Evolutionary conservation across 2,113 vertebrate species (phyloP).

Genomic region (Phocoena sinus): DNA sequence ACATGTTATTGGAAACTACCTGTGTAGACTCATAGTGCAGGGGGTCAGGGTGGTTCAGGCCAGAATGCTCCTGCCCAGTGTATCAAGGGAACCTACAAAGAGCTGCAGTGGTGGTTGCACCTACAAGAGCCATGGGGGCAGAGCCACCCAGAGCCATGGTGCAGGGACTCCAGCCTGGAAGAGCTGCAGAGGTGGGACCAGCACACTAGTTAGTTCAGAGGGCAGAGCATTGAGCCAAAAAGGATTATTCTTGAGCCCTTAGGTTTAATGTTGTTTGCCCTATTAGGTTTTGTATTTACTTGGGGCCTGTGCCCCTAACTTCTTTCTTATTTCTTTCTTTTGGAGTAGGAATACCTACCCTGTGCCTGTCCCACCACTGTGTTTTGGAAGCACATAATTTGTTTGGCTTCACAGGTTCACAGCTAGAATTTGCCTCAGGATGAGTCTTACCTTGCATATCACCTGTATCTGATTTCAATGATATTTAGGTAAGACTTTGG

Average conservation of each 20-base stretch:
- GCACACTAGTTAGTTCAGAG: neutral
- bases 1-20: neutral
- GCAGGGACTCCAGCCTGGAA: neutral
- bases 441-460: neutral
- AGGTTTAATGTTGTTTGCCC: neutral
- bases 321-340: neutral
- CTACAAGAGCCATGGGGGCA: accelerated
- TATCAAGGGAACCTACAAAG: neutral
- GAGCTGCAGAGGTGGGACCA: neutral
- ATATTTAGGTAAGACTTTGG: neutral
- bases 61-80: neutral
- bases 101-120: too few species aligned
- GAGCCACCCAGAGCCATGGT: neutral
- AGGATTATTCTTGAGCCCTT: neutral
- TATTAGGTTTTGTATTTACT: neutral
- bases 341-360: neutral
- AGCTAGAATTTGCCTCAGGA: neutral
- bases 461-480: neutral
- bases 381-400: neutral
- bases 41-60: too few species aligned
- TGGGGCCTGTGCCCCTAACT: neutral
- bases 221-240: neutral
- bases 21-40: neutral
- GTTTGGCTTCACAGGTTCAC: neutral
- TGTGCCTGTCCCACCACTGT: neutral